A percentile compares a stretch with the other conserved stretches of the same genome.
phyloP scores from a whole-genome alignment of 2,797 vertebrate species.

The Acipenser transmontanus region DNA sequence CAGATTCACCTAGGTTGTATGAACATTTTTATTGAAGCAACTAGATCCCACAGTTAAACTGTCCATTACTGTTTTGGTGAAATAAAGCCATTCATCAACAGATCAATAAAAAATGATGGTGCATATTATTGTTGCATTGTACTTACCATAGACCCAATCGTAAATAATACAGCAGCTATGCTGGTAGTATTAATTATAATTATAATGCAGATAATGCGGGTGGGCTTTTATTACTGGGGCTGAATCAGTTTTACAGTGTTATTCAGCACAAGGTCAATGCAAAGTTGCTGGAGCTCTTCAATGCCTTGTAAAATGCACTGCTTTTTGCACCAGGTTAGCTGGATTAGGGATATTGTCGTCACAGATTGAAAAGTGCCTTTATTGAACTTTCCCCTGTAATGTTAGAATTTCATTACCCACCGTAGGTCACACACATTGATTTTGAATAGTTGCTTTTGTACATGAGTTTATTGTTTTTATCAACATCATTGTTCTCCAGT shows the following conservation, averaged over 20 bases:
- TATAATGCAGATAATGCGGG: constrained; percentile 98
- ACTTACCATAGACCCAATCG: constrained; percentile 79
- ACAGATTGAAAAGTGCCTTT: constrained; percentile 63
- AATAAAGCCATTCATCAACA: constrained; percentile 93
- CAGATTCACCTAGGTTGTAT: constrained; percentile 48
- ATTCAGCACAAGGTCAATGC: constrained; percentile 95
- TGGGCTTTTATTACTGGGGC: constrained; percentile 93
- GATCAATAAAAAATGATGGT: constrained; percentile 99
- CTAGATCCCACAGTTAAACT: constrained; percentile 62
- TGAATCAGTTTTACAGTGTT: constrained; percentile 99
- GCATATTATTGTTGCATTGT: constrained; percentile 97
- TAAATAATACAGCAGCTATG: constrained; percentile 94
- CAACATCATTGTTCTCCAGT: neutral
- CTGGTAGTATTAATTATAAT: constrained; percentile 99
- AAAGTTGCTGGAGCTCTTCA: constrained; percentile 87
- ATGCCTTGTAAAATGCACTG: constrained; percentile 77
- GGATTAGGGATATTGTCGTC: constrained; percentile 53
- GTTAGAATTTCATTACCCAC: constrained; percentile 66
- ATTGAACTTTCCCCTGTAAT: constrained; percentile 64
- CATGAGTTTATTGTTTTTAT: constrained; percentile 13
- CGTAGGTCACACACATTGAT: constrained; percentile 40
- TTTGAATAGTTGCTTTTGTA: constrained; percentile 4
- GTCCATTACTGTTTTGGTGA: constrained; percentile 81
- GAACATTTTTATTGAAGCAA: constrained; percentile 4
- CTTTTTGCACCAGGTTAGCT: constrained; percentile 48